Percentiles rank a stretch among this genome's conserved stretches.
These are phyloP conservation scores for Phoxinus dragarum DNA, from an alignment of 2,797 vertebrate species.

Conservation along the genomic window DNA sequence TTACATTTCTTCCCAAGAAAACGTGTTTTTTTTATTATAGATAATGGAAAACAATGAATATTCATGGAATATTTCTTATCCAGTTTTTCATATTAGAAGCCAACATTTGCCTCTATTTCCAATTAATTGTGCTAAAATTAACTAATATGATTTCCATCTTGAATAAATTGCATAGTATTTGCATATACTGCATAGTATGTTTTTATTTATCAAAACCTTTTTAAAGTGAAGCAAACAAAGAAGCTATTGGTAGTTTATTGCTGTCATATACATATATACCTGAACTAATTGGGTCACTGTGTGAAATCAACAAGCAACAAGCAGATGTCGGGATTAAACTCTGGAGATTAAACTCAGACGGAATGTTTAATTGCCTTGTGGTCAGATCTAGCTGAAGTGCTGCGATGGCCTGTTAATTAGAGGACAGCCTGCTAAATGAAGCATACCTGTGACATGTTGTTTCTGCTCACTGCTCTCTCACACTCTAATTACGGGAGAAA, in stretches of 20 bases:
- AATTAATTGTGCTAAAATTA: neutral
- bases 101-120: neutral
- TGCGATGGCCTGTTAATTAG: conserved; percentile 54
- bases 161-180: neutral
- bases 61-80: neutral
- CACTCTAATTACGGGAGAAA: conserved; percentile 55
- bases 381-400: conserved; percentile 37
- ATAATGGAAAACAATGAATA: neutral
- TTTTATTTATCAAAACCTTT: neutral
- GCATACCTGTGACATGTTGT: conserved; percentile 62
- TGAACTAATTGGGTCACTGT: conserved; percentile 36
- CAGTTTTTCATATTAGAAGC: no score
- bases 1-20: neutral
- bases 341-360: conserved; percentile 21
- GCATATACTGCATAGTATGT: neutral
- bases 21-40: neutral
- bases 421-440: conserved; percentile 59
- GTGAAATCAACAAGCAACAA: conserved; percentile 46
- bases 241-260: neutral
- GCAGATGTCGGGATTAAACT: conserved; percentile 49
- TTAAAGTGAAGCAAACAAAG: neutral
- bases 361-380: conserved; percentile 55
- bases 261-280: conserved; percentile 28
- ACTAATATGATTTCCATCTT: neutral
- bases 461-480: conserved; percentile 51